Conservation (phyloP, 2,888 invertebrate genomes). For the Macaria liturata region DNA sequence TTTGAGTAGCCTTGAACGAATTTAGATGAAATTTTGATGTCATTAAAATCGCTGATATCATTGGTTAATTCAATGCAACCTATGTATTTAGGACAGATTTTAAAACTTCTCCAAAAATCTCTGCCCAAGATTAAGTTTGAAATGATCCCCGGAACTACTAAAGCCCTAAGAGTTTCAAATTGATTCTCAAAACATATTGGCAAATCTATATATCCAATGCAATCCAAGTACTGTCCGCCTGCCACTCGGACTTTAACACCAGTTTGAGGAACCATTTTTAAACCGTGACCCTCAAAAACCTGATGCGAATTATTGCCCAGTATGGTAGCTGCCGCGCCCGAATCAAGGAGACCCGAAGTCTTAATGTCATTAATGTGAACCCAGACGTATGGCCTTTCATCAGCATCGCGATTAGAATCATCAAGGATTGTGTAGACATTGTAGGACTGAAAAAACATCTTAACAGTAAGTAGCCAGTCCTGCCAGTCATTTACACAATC, state of each 20-base stretch:
- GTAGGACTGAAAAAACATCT: not conserved
- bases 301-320: slow-evolving; percentile 10
- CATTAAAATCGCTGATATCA: not conserved
- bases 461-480: not conserved
- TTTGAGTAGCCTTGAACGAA: not conserved
- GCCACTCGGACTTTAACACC: too few species aligned
- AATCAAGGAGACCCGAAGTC: not conserved
- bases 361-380: not conserved
- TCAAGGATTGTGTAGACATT: not conserved
- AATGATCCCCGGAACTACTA: slow-evolving; percentile 17
- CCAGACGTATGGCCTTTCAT: not conserved
- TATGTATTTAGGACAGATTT: slow-evolving; percentile 11
- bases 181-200: slow-evolving; percentile 8
- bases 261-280: not conserved
- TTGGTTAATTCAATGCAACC: not conserved
- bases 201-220: slow-evolving; percentile 8
- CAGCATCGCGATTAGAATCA: not conserved
- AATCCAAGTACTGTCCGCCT: slow-evolving; percentile 7
- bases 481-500: slow-evolving; percentile 7
- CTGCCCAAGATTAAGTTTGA: slow-evolving; percentile 14
- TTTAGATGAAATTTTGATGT: not conserved
- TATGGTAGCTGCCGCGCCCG: slow-evolving; percentile 11
- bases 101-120: slow-evolving; percentile 22
- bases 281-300: not conserved
- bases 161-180: slow-evolving; percentile 1